These are phyloP conservation scores for Pseudachorutes palmiensis DNA, from an alignment of 1,140 invertebrate species.

Conservation along the genomic window DNA sequence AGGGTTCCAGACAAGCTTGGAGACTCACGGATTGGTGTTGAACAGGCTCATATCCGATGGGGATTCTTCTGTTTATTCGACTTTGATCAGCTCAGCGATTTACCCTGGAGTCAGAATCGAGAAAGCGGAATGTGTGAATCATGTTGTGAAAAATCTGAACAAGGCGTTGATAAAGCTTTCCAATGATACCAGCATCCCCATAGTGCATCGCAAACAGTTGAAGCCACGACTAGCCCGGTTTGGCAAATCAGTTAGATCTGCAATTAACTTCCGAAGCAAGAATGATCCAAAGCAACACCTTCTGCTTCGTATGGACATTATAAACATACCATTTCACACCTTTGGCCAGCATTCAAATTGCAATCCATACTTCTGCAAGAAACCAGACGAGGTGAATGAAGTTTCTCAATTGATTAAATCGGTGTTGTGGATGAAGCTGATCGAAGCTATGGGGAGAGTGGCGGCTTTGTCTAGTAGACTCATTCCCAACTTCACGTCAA, in stretches of 20 bases:
- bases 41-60: conserved; percentile 42
- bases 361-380: conserved; percentile 14
- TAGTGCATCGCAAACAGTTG: not conserved
- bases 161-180: conserved; percentile 37
- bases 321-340: conserved; percentile 32
- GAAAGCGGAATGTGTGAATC: conserved; percentile 40
- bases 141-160: conserved; percentile 41
- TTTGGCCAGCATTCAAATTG: conserved; percentile 34
- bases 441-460: not conserved
- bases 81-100: conserved; percentile 24
- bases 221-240: conserved; percentile 10
- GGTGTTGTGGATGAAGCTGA: not conserved
- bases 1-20: conserved; percentile 40
- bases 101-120: conserved; percentile 23
- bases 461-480: not conserved
- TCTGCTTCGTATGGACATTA: conserved; percentile 27
- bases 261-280: conserved; percentile 14
- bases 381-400: not conserved
- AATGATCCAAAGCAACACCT: conserved; percentile 2
- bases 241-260: conserved; percentile 11
- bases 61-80: conserved; percentile 41
- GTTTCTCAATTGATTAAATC: not conserved
- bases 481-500: conserved; percentile 9
- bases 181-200: conserved; percentile 30
- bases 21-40: conserved; percentile 41